Evolutionary conservation across 2,113 vertebrate genomes (phyloP).

Genomic region (Mungos mungo): DNA sequence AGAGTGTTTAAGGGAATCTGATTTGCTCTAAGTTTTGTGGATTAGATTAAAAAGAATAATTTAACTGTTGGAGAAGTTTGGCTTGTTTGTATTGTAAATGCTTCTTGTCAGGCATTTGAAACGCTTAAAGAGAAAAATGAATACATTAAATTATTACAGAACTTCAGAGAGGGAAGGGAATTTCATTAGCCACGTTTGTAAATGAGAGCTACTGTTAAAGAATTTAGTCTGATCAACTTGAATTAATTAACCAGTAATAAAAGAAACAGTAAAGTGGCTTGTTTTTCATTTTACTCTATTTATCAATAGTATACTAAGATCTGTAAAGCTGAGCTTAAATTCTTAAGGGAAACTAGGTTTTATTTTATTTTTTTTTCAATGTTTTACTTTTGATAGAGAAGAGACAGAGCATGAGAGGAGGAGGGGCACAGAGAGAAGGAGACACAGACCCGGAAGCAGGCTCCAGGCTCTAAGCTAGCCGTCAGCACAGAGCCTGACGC

Average conservation of each 20-base stretch:
- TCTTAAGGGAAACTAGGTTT: constrained; percentile 1
- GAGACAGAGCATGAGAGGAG: no score
- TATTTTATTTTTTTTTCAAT: no score
- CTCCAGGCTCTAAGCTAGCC: no score
- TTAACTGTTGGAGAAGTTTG: constrained; percentile 23
- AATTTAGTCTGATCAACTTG: not conserved
- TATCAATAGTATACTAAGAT: constrained; percentile 3
- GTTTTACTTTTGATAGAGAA: no score
- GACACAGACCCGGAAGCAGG: no score
- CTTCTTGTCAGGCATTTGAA: constrained; percentile 31
- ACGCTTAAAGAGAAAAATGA: constrained; percentile 24
- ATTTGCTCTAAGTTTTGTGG: not conserved
- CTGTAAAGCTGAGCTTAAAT: constrained; percentile 36
- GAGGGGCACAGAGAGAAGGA: no score
- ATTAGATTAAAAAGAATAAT: not conserved
- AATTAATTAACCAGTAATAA: constrained; percentile 43
- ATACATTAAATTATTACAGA: constrained; percentile 25
- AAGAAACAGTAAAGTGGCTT: not conserved
- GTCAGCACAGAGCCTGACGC: no score
- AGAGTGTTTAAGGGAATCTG: not conserved
- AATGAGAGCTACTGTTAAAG: not conserved
- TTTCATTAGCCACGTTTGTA: constrained; percentile 38
- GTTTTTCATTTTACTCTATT: constrained; percentile 18
- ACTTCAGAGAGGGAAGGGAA: constrained; percentile 13
- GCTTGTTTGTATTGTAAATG: not conserved